Conservation (phyloP, 1,140 invertebrate species). For the Goniozus legneri region DNA sequence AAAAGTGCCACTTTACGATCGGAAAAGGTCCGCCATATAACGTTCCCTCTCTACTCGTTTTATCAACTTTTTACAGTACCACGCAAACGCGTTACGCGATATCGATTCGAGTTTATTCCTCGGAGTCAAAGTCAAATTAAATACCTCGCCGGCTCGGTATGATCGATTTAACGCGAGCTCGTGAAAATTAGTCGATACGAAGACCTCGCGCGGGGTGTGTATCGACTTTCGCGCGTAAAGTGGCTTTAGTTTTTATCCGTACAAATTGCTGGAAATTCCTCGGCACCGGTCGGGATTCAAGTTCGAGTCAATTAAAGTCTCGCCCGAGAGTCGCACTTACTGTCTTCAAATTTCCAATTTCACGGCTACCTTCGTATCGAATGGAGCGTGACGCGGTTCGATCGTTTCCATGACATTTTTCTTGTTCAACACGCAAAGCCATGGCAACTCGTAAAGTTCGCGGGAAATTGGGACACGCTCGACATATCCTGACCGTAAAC, state of each 20-base stretch:
- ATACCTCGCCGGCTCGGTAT: not conserved
- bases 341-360: constrained; percentile 25
- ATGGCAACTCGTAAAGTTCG: constrained; percentile 14
- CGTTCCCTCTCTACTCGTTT: too few relatives aligned
- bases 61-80: too few relatives aligned
- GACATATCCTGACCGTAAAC: too few relatives aligned
- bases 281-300: too few relatives aligned
- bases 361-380: constrained; percentile 24
- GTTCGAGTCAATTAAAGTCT: constrained; percentile 24
- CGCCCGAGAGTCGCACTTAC: constrained; percentile 12
- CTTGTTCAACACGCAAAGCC: constrained; percentile 18
- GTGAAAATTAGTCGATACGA: constrained; percentile 6
- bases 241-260: too few relatives aligned
- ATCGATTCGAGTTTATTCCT: too few relatives aligned
- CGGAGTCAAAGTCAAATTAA: too few relatives aligned
- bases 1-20: too few relatives aligned
- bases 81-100: too few relatives aligned
- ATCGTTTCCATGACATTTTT: constrained; percentile 25
- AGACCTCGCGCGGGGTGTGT: constrained; percentile 2
- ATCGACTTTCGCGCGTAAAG: constrained; percentile 9
- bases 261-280: too few relatives aligned
- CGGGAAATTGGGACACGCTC: constrained; percentile 19
- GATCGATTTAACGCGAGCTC: not conserved
- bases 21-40: too few relatives aligned
- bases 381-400: constrained; percentile 21